A percentile compares a stretch with the other conserved stretches of the same genome.
Conservation (phyloP, 1,140 invertebrate genomes). For the Thaumetopoea pityocampa region DNA sequence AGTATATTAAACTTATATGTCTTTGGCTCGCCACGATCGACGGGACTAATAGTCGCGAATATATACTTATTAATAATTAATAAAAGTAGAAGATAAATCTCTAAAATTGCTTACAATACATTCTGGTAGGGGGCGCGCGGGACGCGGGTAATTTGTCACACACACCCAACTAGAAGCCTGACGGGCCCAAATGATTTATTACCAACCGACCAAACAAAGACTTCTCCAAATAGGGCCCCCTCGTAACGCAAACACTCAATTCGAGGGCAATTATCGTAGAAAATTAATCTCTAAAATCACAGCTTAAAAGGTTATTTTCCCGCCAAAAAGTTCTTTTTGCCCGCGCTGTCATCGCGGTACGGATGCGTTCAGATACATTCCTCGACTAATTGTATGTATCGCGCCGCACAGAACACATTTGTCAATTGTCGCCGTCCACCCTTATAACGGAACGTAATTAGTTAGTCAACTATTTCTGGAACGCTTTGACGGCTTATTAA, state of each 20-base stretch:
- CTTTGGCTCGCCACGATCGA: no score
- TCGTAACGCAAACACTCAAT: conserved; percentile 63
- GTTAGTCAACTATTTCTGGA: conserved; percentile 64
- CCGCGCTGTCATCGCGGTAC: conserved; percentile 39
- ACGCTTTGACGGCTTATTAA: conserved; percentile 73
- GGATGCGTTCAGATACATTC: conserved; percentile 53
- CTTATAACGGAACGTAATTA: conserved; percentile 58
- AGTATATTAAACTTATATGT: no score
- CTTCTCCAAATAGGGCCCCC: conserved; percentile 62
- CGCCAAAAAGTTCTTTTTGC: conserved; percentile 46
- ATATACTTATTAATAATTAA: no score
- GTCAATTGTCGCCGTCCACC: conserved; percentile 65
- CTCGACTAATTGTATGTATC: conserved; percentile 56
- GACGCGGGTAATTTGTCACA: conserved; percentile 70
- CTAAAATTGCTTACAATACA: conserved; percentile 19
- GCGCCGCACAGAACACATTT: conserved; percentile 58
- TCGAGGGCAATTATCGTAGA: conserved; percentile 45
- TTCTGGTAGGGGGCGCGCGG: conserved; percentile 41
- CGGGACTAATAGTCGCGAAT: no score
- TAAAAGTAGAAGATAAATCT: no score
- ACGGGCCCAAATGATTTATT: conserved; percentile 65
- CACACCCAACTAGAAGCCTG: conserved; percentile 48
- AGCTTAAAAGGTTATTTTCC: conserved; percentile 46
- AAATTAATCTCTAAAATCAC: conserved; percentile 48
- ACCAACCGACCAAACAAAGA: conserved; percentile 53